Evolutionary conservation across 2,888 invertebrate species (phyloP).

Genomic region (Dinocampus coccinellae): DNA sequence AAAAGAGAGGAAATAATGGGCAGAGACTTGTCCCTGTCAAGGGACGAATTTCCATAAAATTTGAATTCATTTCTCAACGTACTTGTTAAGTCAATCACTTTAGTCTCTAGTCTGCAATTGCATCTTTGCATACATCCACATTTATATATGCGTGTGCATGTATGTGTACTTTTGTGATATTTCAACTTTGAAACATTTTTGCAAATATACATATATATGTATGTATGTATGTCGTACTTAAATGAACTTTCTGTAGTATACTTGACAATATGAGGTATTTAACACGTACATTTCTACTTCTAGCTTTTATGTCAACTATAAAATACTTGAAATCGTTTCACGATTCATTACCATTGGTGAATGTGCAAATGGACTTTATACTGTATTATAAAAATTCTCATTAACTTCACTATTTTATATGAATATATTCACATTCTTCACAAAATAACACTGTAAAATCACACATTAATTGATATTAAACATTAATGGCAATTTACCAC

Average conservation of each 20-base stretch:
- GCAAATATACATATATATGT: background rate
- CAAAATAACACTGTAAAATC: background rate
- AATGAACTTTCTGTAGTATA: background rate
- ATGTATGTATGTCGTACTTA: background rate
- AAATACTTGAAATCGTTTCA: background rate
- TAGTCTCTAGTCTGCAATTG: background rate
- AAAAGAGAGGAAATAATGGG: background rate
- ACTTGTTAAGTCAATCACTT: background rate
- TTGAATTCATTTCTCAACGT: background rate
- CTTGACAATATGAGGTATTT: background rate
- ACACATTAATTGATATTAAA: background rate
- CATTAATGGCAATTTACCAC: too few species aligned
- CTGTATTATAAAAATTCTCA: background rate
- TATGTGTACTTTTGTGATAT: too few species aligned
- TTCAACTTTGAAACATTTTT: too few species aligned
- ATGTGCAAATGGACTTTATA: background rate
- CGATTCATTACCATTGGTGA: background rate
- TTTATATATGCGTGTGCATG: background rate
- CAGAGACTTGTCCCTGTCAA: background rate
- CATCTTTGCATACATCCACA: background rate
- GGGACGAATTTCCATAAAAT: slow-evolving; percentile 13
- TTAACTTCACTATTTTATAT: background rate
- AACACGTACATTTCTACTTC: background rate
- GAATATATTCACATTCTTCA: background rate
- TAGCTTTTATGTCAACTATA: background rate